phyloP scores from a whole-genome alignment of 2,888 invertebrate species.

The Hyles lineata region DNA sequence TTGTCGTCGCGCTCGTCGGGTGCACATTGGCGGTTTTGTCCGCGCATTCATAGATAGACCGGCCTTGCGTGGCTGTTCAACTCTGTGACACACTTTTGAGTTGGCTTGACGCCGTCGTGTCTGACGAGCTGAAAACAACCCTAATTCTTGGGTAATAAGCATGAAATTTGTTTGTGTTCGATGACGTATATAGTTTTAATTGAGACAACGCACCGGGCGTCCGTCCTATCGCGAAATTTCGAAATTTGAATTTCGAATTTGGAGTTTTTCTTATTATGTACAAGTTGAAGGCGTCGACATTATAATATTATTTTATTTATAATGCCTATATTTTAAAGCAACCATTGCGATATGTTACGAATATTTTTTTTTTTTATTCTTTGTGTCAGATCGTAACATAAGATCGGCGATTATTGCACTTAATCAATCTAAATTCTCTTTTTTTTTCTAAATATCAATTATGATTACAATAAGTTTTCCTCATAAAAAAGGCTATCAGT shows the following conservation, averaged over 20 bases:
- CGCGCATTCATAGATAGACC: slow-evolving; percentile 79
- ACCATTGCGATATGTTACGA: background rate
- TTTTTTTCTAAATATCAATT: too few species aligned
- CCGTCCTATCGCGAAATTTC: slow-evolving; percentile 71
- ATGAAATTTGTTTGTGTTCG: slow-evolving; percentile 36
- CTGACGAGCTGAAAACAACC: slow-evolving; percentile 57
- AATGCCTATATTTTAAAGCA: background rate
- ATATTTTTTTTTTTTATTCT: too few species aligned
- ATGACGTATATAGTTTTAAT: slow-evolving; percentile 57
- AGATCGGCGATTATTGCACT: too few species aligned
- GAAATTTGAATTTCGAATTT: slow-evolving; percentile 76
- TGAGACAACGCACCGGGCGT: slow-evolving; percentile 66
- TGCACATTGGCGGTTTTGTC: slow-evolving; percentile 76
- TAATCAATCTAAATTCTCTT: too few species aligned
- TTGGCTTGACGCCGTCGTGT: slow-evolving; percentile 77
- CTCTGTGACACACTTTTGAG: slow-evolving; percentile 82
- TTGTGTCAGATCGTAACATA: too few species aligned
- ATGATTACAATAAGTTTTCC: too few species aligned
- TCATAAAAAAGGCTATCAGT: background rate
- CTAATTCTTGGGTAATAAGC: slow-evolving; percentile 46
- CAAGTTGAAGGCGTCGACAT: slow-evolving; percentile 34
- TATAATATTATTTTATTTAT: slow-evolving; percentile 5
- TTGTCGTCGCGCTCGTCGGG: slow-evolving; percentile 43
- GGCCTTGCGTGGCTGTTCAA: slow-evolving; percentile 82
- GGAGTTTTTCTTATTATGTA: slow-evolving; percentile 53